Evolutionary conservation across 2,113 vertebrate genomes (phyloP).

Genomic region (Python bivittatus): DNA sequence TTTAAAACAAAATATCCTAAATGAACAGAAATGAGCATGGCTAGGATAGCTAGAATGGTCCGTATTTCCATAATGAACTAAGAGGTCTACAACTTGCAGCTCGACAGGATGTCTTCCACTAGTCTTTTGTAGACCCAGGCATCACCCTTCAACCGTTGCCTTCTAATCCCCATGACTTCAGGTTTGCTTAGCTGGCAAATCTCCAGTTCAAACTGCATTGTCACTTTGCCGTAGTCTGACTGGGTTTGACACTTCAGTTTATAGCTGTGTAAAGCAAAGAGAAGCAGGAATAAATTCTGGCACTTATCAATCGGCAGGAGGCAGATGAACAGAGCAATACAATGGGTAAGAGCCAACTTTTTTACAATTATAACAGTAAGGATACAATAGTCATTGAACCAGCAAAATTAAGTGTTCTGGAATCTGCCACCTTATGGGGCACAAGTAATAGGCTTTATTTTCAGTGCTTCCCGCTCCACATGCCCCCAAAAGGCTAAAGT

Average conservation of each 20-base stretch:
- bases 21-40: constrained; percentile 7
- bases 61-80: not conserved
- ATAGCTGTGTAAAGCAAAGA: constrained; percentile 76
- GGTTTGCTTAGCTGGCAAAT: constrained; percentile 86
- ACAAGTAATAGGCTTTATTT: too few relatives aligned
- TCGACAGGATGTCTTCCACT: constrained; percentile 88
- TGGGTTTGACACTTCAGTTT: constrained; percentile 87
- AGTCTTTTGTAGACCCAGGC: constrained; percentile 96
- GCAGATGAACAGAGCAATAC: not conserved
- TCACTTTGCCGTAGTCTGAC: constrained; percentile 89
- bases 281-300: constrained; percentile 27
- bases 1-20: constrained; percentile 33
- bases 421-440: not conserved
- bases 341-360: not conserved
- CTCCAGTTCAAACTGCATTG: constrained; percentile 92
- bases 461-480: too few relatives aligned
- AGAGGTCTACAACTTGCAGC: constrained; percentile 74
- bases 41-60: not conserved
- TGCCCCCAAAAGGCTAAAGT: not conserved
- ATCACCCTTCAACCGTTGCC: constrained; percentile 91
- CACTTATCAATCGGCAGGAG: constrained; percentile 2
- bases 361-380: not conserved
- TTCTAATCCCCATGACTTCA: constrained; percentile 83
- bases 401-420: not conserved
- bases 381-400: not conserved